A percentile compares a stretch with the other conserved stretches of the same genome.
Evolutionary conservation across 1,140 invertebrate species (phyloP).

Genomic region (Temnothorax curvispinosus): DNA sequence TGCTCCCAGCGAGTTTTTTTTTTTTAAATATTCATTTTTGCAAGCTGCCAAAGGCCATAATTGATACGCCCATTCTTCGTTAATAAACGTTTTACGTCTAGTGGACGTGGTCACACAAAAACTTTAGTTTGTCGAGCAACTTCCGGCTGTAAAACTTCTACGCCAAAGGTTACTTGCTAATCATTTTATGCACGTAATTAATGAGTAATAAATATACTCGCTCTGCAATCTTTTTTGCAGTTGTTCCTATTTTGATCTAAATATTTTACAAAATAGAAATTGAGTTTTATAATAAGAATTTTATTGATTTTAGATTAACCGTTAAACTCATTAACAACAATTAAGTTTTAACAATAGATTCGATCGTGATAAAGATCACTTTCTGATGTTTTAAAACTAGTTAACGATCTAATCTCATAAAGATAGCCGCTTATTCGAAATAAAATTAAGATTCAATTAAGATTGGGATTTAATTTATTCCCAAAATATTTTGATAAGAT

Average conservation of each 20-base stretch:
- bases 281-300: not conserved
- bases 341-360: not conserved
- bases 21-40: constrained; percentile 47
- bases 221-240: not conserved
- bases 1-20: constrained; percentile 6
- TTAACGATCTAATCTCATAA: not conserved
- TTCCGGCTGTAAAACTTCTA: constrained; percentile 20
- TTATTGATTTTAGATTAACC: not conserved
- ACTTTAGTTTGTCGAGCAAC: constrained; percentile 26
- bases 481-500: not conserved
- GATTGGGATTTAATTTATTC: constrained; percentile 10
- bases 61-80: constrained; percentile 48
- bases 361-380: not conserved
- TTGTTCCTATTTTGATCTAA: not conserved
- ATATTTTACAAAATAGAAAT: not conserved
- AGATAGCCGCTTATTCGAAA: not conserved
- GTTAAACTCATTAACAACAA: not conserved
- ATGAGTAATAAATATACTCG: constrained; percentile 19
- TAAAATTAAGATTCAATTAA: constrained; percentile 15
- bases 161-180: constrained; percentile 32
- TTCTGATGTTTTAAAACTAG: not conserved
- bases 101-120: not conserved
- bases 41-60: constrained; percentile 47
- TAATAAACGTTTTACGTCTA: constrained; percentile 51
- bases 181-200: constrained; percentile 40